Evolutionary conservation across 1,140 invertebrate species (phyloP), one percentile per base, ranked within the genome.

Genomic region (Diachasmimorpha longicaudata): DNA sequence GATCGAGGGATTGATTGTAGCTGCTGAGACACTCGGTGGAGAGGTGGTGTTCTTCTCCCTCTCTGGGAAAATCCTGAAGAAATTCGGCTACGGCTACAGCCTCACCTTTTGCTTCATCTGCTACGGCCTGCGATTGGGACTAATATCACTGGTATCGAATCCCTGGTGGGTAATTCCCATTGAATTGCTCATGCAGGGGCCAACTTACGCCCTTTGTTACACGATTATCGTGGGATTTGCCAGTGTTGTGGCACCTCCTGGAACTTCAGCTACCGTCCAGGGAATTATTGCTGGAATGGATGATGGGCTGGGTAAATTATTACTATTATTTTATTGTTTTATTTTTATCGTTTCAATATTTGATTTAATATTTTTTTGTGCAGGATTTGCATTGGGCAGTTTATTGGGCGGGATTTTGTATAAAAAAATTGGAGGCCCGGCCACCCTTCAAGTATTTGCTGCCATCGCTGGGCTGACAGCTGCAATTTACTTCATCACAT

Each of bases 281-380:
- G 94, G 94, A 0, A 90, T 96, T 44, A 93, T 94, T 37, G 94
- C 94, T n/a, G 94, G 94, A 19, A 93, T 95, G 92, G 94, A 95
- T 80, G 94, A 95, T 79, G 94, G 94, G 0, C 88, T 95, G 21
- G 94, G 94, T 94, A 84, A 87, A 87, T 81, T 73, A 31, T 4
- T 31, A 0, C 31, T 31, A n/a, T n/a, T n/a, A n/a, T n/a, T n/a
- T n/a, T n/a, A n/a, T n/a, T n/a, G n/a, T n/a, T n/a, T n/a, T n/a
- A n/a, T 36, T 13, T 9, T 66, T 19, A 68, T 76, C 73, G 11
- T 21, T 36, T 16, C 55, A 0, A 48, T n/a, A n/a, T n/a, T n/a
- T n/a, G n/a, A 6, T 39, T 44, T 46, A 16, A 67, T 55, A n/a
- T 72, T 42, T 74, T 63, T 21, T 67, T 8, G 76, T 81, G 44